Percentiles rank a stretch among this genome's conserved stretches.
phyloP scores from a whole-genome alignment of 2,797 vertebrate genomes.

The Clarias laeviceps region DNA sequence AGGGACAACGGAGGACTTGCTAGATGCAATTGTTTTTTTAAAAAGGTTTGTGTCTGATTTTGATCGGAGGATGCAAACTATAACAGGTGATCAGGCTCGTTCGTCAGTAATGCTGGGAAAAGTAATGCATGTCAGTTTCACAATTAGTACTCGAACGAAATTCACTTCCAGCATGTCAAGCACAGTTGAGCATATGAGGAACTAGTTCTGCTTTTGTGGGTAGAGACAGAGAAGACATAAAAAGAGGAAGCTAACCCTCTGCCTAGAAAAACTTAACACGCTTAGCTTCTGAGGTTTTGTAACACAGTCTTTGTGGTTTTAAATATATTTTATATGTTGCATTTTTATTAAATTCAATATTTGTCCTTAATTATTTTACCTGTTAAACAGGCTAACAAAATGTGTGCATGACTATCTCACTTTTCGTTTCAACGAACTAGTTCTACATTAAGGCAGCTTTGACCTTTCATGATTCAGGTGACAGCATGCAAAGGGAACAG shows the following conservation, averaged over 20 bases:
- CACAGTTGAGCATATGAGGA: conserved; percentile 49
- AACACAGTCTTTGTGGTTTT: not conserved
- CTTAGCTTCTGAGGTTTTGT: conserved; percentile 10
- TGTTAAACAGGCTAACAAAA: not conserved
- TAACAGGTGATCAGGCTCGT: conserved; percentile 60
- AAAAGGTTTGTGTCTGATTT: conserved; percentile 23
- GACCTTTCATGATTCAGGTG: conserved; percentile 26
- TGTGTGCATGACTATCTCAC: not conserved
- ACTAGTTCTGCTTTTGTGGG: conserved; percentile 64
- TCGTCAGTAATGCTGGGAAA: conserved; percentile 52
- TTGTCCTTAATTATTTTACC: not conserved
- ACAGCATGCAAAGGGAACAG: conserved; percentile 12
- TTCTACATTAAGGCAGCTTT: conserved; percentile 15
- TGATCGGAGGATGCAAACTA: conserved; percentile 55
- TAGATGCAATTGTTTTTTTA: not conserved
- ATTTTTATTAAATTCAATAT: not conserved
- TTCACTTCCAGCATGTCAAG: conserved; percentile 65
- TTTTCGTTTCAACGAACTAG: not conserved
- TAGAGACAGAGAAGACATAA: conserved; percentile 51
- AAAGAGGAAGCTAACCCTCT: conserved; percentile 58
- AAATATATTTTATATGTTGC: conserved; percentile 1
- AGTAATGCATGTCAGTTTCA: conserved; percentile 56
- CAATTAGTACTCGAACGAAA: conserved; percentile 63
- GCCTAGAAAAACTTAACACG: conserved; percentile 42
- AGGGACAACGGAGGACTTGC: not conserved